Evolutionary conservation across 37 sponge, comb jelly and placozoan species (phyloP).

Genomic region (Theonella swinhoei): DNA sequence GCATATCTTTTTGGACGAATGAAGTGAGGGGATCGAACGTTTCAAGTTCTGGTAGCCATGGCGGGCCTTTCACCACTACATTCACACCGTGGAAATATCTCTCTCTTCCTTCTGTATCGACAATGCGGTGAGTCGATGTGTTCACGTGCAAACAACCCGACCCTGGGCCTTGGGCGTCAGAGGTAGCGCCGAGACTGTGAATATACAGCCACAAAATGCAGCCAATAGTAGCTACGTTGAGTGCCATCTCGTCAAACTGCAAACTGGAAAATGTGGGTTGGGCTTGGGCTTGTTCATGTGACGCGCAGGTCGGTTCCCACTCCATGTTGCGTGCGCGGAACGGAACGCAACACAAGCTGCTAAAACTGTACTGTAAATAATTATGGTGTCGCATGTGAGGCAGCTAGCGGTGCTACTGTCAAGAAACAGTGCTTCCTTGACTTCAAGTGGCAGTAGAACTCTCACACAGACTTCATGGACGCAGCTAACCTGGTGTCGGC

Average conservation of each 20-base stretch:
- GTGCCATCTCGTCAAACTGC: too few species aligned
- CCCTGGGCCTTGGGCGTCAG: neutral
- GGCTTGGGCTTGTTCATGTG: too few species aligned
- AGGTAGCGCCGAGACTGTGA: neutral
- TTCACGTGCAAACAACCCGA: slow-evolving; percentile 65
- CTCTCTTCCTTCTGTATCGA: slow-evolving; percentile 72
- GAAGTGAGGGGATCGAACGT: slow-evolving; percentile 71
- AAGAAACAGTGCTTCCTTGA: neutral
- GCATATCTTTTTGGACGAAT: slow-evolving; percentile 81
- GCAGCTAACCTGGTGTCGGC: neutral
- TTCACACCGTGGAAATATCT: slow-evolving; percentile 89
- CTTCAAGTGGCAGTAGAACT: neutral
- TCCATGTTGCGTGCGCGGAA: too few species aligned
- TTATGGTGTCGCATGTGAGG: too few species aligned
- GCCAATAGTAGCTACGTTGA: too few species aligned
- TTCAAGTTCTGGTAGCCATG: slow-evolving; percentile 72
- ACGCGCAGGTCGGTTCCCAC: too few species aligned
- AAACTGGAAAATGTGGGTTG: too few species aligned
- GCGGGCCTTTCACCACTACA: slow-evolving; percentile 86
- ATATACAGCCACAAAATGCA: too few species aligned
- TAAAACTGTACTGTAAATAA: too few species aligned
- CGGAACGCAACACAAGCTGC: too few species aligned
- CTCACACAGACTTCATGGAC: neutral
- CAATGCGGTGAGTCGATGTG: slow-evolving; percentile 52
- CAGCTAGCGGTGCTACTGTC: neutral